Conservation (phyloP, 2,113 vertebrate species). For the Thymallus thymallus region DNA sequence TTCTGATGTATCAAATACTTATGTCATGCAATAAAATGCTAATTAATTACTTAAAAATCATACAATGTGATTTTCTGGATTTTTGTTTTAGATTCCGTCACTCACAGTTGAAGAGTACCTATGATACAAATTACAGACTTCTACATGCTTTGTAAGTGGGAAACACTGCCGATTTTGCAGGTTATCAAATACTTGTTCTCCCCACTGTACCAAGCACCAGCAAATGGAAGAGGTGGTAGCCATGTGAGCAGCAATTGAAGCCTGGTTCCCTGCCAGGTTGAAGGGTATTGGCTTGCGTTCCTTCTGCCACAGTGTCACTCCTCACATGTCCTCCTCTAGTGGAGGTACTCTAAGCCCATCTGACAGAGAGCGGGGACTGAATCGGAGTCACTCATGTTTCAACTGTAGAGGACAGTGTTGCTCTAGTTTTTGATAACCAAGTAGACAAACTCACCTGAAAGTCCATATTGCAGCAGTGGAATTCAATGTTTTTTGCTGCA, state of each 20-base stretch:
- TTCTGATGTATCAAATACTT: too few species aligned
- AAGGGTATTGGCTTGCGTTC: not conserved
- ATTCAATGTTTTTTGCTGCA: constrained; percentile 48
- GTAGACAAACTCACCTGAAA: not conserved
- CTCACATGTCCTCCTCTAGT: not conserved
- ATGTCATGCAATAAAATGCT: too few species aligned
- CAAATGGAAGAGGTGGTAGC: not conserved
- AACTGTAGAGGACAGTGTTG: constrained; percentile 73
- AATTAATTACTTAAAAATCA: too few species aligned
- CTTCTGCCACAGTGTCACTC: not conserved
- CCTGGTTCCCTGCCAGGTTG: not conserved
- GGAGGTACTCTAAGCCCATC: too few species aligned
- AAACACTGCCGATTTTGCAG: too few species aligned
- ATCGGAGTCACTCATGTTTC: not conserved
- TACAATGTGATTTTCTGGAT: too few species aligned
- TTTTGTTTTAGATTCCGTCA: too few species aligned
- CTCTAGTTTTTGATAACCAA: constrained; percentile 30
- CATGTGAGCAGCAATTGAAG: not conserved
- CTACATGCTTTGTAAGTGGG: too few species aligned
- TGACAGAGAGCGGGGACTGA: not conserved
- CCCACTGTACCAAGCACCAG: too few species aligned
- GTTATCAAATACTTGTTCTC: too few species aligned
- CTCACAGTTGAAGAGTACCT: too few species aligned
- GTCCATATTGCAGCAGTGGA: constrained; percentile 36
- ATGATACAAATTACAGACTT: too few species aligned